Evolutionary conservation across 2,797 vertebrate genomes (phyloP).

Genomic region (Adrianichthys oophorus): DNA sequence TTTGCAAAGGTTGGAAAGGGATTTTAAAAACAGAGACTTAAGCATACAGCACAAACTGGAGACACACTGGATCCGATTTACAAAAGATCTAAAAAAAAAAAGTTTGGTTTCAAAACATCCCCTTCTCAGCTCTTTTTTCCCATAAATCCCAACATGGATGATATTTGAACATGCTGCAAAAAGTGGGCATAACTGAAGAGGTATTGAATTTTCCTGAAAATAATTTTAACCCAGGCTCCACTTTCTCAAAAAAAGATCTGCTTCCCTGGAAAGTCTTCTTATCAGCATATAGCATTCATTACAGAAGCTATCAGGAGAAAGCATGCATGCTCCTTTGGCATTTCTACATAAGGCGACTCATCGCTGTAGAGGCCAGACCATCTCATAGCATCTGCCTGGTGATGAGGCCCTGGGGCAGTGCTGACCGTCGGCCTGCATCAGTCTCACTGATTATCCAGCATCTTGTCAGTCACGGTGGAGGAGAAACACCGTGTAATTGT

Average conservation of each 20-base stretch:
- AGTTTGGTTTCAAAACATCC: too few species aligned
- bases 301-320: background rate
- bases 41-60: too few species aligned
- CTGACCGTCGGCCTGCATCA: conserved; percentile 28
- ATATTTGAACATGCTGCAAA: background rate
- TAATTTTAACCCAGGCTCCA: too few species aligned
- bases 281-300: conserved; percentile 2
- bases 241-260: background rate
- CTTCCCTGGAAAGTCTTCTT: background rate
- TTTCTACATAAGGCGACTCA: conserved; percentile 7
- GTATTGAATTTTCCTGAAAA: background rate
- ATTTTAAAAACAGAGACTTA: too few species aligned
- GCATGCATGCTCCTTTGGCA: background rate
- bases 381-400: conserved; percentile 17
- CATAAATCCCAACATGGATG: too few species aligned
- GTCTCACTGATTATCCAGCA: conserved; percentile 39
- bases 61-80: too few species aligned
- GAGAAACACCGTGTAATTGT: conserved; percentile 26
- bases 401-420: conserved; percentile 15
- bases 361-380: background rate
- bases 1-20: too few species aligned
- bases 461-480: conserved; percentile 31
- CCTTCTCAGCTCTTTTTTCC: too few species aligned
- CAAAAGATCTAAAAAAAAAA: too few species aligned
- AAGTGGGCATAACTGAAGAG: background rate